Evolutionary conservation across 2,888 invertebrate genomes (phyloP), one percentile per base, ranked within the genome.

Genomic region (Drosophila mayaguana): DNA sequence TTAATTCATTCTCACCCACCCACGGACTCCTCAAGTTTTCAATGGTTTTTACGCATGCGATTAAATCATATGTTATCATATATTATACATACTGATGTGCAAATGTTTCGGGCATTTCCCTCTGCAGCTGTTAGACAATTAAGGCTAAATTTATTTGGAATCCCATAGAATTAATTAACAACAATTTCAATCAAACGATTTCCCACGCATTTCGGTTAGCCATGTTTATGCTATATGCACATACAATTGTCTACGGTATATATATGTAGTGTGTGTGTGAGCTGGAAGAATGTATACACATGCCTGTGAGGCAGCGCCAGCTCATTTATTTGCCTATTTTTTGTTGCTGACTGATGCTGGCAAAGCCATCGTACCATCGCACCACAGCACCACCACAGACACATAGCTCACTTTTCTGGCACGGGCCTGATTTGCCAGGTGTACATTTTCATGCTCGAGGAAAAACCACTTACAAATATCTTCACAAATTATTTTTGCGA

Each of bases 361-460:
- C 43, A 42, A 12, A 46, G 22, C 34, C 55, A 53, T 18, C 36
- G 40, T n/a, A 53, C 11, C 48, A 22, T 4, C 46, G 8, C 16
- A 53, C 12, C 38, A 32, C 5, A n/a, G 5, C 48, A 59, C 34
- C 43, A 34, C 54, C 36, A 40, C 43, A 43, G 38, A 48, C 59
- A 55, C 59, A 55, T 20, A 60, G 67, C 63, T 54, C 63, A 74
- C 70, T 70, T 66, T 61, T 56, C 56, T 54, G 53, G 53, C 34
- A 50, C 63, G 50, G 28, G 68, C 45, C 46, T 42, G 46, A 28
- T 57, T 64, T 61, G 66, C 71, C 83, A 83, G 83, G 83, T 83
- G 83, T 63, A 83, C 70, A 74, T 85, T 85, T 83, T 83, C 81
- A 82, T 72, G 65, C 63, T 71, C 42, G 18, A 34, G 50, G 36